Evolutionary conservation across 1,140 invertebrate species (phyloP).

Genomic region (Triops cancriformis): DNA sequence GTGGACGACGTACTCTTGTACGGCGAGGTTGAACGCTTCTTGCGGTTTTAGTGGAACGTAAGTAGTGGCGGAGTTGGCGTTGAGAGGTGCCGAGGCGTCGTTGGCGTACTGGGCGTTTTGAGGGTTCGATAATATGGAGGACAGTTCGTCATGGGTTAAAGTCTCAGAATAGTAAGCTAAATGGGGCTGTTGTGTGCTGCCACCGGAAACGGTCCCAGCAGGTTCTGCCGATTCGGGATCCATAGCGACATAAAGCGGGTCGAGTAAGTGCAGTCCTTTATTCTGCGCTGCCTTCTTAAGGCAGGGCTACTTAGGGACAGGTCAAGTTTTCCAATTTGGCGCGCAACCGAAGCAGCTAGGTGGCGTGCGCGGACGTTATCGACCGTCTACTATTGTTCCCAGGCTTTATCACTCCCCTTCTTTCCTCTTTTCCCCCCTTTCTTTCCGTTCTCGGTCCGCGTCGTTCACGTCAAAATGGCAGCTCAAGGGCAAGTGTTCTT

Average conservation of each 20-base stretch:
- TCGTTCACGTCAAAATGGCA: neutral
- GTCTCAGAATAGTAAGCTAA: neutral
- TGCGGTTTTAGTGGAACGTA: neutral
- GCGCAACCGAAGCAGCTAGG: neutral
- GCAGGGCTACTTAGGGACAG: neutral
- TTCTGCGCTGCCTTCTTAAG: neutral
- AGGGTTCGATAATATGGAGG: neutral
- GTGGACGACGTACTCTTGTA: neutral
- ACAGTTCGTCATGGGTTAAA: neutral
- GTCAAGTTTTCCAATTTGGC: neutral
- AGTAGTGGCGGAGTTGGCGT: neutral
- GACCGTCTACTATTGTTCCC: neutral
- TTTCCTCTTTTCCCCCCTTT: neutral
- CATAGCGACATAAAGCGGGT: neutral
- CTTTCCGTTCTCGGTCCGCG: neutral
- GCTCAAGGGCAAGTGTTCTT: conserved; percentile 4
- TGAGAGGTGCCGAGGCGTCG: neutral
- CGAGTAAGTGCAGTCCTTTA: neutral
- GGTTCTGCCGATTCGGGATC: neutral
- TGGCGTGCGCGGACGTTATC: neutral
- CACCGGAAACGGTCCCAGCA: neutral
- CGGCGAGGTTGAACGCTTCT: neutral
- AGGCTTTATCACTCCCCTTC: neutral
- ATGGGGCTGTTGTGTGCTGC: neutral
- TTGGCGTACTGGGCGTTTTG: neutral